A percentile compares a stretch with the other conserved stretches of the same genome.
These are phyloP conservation scores for Lithodes maja DNA, from an alignment of 2,888 invertebrate species.

Conservation along the genomic window DNA sequence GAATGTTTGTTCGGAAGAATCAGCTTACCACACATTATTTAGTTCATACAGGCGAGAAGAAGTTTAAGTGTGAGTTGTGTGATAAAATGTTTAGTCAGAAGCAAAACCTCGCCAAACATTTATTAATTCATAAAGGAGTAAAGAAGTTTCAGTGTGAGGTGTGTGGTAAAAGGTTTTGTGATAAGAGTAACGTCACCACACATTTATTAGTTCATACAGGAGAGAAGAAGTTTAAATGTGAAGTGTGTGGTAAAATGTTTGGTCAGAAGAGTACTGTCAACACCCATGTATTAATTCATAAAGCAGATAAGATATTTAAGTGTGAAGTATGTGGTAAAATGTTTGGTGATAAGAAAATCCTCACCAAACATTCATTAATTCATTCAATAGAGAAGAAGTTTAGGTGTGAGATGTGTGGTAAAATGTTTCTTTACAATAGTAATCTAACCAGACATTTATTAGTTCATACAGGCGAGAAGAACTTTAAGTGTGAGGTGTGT, in stretches of 20 bases:
- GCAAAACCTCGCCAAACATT: neutral
- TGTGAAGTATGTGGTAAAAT: constrained; percentile 43
- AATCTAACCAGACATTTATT: neutral
- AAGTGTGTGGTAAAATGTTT: constrained; percentile 39
- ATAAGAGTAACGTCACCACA: neutral
- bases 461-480: neutral
- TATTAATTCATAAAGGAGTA: neutral
- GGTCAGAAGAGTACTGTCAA: constrained; percentile 22
- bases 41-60: neutral
- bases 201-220: constrained; percentile 27
- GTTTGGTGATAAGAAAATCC: constrained; percentile 23
- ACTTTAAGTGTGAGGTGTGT: constrained; percentile 29
- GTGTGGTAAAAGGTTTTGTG: constrained; percentile 40
- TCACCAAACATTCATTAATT: constrained; percentile 20
- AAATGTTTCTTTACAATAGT: neutral
- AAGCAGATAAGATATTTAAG: constrained; percentile 29
- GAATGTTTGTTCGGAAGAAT: neutral
- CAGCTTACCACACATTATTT: neutral
- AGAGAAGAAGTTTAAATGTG: constrained; percentile 36
- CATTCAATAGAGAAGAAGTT: constrained; percentile 20
- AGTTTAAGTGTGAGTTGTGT: neutral
- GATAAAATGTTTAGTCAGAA: neutral
- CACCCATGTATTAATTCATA: constrained; percentile 19
- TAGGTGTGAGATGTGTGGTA: constrained; percentile 6
- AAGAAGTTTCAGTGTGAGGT: constrained; percentile 27